Base-by-base conservation (phyloP, 2,797 vertebrate genomes). In the Petrocephalus schoutedeni region DNA sequence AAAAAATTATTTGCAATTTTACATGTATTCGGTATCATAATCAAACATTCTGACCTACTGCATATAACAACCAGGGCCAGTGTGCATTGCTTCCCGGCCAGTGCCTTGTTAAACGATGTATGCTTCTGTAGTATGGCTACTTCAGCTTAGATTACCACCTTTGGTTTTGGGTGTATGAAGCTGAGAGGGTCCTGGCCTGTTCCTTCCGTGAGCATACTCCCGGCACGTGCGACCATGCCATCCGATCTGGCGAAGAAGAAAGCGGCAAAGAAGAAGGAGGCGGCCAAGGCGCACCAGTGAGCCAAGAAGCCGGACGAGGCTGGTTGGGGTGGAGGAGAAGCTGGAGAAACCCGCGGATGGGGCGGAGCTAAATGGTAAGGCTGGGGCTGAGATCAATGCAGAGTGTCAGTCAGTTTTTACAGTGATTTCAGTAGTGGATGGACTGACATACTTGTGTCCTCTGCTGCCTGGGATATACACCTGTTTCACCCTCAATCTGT, bases 231-330 rank as follows among this genome's bases (percentile, higher is more conserved):
- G 57, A n/a, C 19, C 87, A 96, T 96, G 95, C 95, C 95, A 56
- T 96, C 96, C 0, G 95, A 96, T 90, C 89, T 96, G 92, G 96
- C 96, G 83, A 96, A 96, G 91, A 96, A 96, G 92, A 96, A 96
- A 87, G 96, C 96, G 3, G 96, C 96, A 51, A 96, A 96, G 90
- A 96, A 96, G 92, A 96, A 96, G 92, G 95, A 95, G 89, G 96
- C 95, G 0, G 96, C 95, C 9, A 99, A 98, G 92, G 95, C 96
- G 16, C 97, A 97, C 14, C 96, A 96, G 90, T 95, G 97, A 23
- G 95, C 97, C 61, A 97, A 96, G 92, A 97, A 96, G 59, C 87
- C 91, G 1, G 95, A 96, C 0, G 97, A 97, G 9, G 91, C 95
- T 41, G 95, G 96, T 1, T 1, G 97, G 87, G 6, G 97, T 97